Percentiles rank a stretch among this genome's conserved stretches.
phyloP scores from a whole-genome alignment of 2,797 vertebrate species.

The Picus viridis region DNA sequence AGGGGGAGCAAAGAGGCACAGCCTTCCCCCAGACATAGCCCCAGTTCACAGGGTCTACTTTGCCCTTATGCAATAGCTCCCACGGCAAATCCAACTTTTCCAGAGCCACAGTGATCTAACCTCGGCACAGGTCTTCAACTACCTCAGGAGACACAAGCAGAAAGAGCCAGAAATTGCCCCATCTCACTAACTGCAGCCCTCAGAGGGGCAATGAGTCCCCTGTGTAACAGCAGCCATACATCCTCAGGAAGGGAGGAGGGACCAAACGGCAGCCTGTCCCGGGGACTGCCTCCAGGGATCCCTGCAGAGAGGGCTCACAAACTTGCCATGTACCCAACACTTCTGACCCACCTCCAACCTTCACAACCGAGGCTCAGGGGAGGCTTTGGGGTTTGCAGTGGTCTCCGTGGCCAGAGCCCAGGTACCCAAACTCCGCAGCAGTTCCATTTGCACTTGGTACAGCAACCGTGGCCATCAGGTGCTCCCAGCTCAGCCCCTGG shows the following conservation, averaged over 20 bases:
- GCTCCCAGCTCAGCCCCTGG: neutral
- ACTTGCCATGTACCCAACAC: neutral
- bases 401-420: neutral
- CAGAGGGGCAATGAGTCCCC: neutral
- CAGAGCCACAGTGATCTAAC: neutral
- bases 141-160: neutral
- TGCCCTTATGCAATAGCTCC: neutral
- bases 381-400: neutral
- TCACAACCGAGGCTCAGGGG: neutral
- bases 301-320: neutral
- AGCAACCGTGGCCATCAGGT: neutral
- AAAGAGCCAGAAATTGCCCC: neutral
- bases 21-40: neutral
- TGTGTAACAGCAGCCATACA: neutral
- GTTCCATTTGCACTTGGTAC: neutral
- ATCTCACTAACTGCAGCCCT: neutral
- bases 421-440: neutral
- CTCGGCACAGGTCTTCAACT: neutral
- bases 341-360: neutral
- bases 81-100: neutral
- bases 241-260: neutral
- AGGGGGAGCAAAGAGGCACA: accelerated
- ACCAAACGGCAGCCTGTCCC: neutral
- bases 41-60: neutral
- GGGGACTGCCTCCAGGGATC: neutral